A percentile compares a stretch with the other conserved stretches of the same genome.
Conservation (phyloP, 1,140 invertebrate genomes). For the Atta colombica region DNA sequence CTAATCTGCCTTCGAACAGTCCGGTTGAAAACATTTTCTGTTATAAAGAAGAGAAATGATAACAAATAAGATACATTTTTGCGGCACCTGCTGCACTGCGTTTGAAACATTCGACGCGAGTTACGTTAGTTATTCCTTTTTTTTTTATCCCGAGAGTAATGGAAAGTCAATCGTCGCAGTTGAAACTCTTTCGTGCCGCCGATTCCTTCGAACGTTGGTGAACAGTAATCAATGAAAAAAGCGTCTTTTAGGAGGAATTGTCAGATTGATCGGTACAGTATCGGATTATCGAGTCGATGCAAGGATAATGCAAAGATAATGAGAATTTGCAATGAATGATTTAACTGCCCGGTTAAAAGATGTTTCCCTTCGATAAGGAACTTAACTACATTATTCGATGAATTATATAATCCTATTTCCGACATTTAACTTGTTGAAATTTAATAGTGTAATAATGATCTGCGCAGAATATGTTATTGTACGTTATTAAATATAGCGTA, state of each 20-base stretch:
- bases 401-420: constrained; percentile 51
- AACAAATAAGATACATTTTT: constrained; percentile 43
- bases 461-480: background rate
- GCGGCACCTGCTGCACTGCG: constrained; percentile 29
- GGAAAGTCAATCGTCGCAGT: constrained; percentile 71
- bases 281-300: constrained; percentile 42
- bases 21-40: constrained; percentile 14
- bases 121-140: constrained; percentile 47
- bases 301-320: constrained; percentile 51
- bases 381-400: constrained; percentile 41
- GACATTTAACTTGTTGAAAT: constrained; percentile 19
- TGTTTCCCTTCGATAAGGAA: constrained; percentile 19
- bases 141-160: constrained; percentile 57
- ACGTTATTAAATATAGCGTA: constrained; percentile 2
- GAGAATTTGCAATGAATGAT: constrained; percentile 28
- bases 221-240: constrained; percentile 67
- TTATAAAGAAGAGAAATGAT: constrained; percentile 37
- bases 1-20: constrained; percentile 52
- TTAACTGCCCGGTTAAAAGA: constrained; percentile 22
- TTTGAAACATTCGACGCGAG: constrained; percentile 35
- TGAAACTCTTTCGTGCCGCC: constrained; percentile 15
- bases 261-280: constrained; percentile 29
- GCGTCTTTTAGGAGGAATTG: constrained; percentile 46
- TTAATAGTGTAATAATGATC: background rate
- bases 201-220: constrained; percentile 38